These are phyloP conservation scores for Paradoxurus hermaphroditus DNA, from an alignment of 2,113 vertebrate species.

Conservation along the genomic window DNA sequence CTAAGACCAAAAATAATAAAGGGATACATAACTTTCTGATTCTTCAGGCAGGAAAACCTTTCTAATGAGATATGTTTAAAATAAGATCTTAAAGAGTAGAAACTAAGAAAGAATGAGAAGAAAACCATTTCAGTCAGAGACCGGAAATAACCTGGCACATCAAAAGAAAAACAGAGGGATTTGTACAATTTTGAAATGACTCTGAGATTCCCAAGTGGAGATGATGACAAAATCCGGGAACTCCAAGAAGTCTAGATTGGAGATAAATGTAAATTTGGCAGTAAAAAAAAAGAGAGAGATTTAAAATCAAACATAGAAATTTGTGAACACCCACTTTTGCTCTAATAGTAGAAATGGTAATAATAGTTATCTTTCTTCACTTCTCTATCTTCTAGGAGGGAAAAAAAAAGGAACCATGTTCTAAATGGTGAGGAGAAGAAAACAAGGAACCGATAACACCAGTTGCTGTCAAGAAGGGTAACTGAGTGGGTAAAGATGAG, in stretches of 20 bases:
- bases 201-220: neutral
- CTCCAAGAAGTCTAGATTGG: neutral
- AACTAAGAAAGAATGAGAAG: neutral
- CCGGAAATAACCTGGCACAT: constrained; percentile 20
- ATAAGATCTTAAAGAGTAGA: neutral
- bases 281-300: neutral
- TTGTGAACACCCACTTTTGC: neutral
- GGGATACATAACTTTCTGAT: neutral
- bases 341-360: neutral
- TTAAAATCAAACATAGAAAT: neutral
- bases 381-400: neutral
- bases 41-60: neutral
- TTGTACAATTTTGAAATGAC: neutral
- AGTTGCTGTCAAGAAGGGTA: neutral
- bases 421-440: neutral
- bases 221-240: constrained; percentile 11
- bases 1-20: neutral
- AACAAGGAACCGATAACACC: neutral
- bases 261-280: neutral
- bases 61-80: neutral
- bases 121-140: constrained; percentile 3
- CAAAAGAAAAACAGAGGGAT: neutral
- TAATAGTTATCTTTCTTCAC: neutral
- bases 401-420: neutral
- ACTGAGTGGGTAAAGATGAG: neutral